Evolutionary conservation across 2,888 invertebrate species (phyloP), one percentile per base, ranked within the genome.

Genomic region (Lasioglossum marginatum): DNA sequence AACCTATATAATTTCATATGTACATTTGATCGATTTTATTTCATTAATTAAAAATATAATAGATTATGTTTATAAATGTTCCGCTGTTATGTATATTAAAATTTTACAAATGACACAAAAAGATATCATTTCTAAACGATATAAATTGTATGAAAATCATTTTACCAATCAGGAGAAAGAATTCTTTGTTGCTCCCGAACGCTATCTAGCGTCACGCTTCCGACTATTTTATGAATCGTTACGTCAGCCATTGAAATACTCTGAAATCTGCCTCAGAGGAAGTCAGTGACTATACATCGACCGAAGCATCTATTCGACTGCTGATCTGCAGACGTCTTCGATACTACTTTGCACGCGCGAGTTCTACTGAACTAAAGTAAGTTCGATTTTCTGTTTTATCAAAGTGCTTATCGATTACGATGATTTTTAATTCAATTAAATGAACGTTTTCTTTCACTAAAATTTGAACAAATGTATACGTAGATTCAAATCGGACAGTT

Each of bases 211-310:
- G 76, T 72, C n/a, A 12, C 14, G 31, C 81, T 87, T 60, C 14
- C 57, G 70, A 79, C 70, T 70, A 73, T 27, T 79, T 52, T 34
- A 23, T 66, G 76, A 71, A 85, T 76, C 77, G 76, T 93, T 93
- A 89, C 93, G 72, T 93, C 93, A 93, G 91, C 88, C 87, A 87
- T 89, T 88, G 89, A 89, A 91, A 89, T 88, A 90, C 85, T 77
- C 82, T 78, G 90, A 87, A 82, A 73, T 77, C 75, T 68, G 68
- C 79, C 79, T 80, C 77, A 45, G 57, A 74, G 71, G 77, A 75
- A 84, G 83, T 75, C 86, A 89, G 88, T 88, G 76, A 77, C 77
- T 89, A 77, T 68, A 82, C 87, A 91, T 93, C 89, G 92, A 93
- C 92, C 90, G 87, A 52, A 70, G 77, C 83, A 77, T 88, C 86